Evolutionary conservation across 2,888 invertebrate genomes (phyloP), one percentile per base, ranked within the genome.

Genomic region (Bimastos eiseni): DNA sequence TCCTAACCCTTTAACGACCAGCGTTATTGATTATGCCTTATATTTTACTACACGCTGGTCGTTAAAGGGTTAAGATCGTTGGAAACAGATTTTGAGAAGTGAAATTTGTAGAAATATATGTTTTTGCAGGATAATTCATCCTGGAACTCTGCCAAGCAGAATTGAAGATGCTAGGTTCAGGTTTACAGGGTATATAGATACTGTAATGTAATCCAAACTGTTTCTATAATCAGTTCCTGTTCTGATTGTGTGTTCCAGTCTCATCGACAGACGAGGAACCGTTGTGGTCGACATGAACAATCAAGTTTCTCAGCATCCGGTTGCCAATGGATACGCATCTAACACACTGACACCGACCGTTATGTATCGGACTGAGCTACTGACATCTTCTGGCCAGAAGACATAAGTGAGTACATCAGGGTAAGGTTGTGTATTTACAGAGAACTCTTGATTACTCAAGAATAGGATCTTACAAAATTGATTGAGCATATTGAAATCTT

Each of bases 201-300:
- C 13, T 70, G n/a, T 70, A 1, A 15, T n/a, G 30, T n/a, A n/a
- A 70, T 70, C n/a, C 13, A n/a, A 70, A 70, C n/a, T 8, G 30
- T n/a, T 70, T n/a, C 0, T 6, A 41, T 6, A 6, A 17, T n/a
- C n/a, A n/a, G 17, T 70, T 70, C 70, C 70, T 8, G n/a, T n/a
- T n/a, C n/a, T 15, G 36, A 36, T 86, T 86, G 34, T 86, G 34
- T 33, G 21, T 36, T 86, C 6, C 34, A 86, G 86, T 86, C 37
- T 86, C 34, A 86, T 86, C n/a, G 86, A 86, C 86, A 86, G 86
- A 86, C 86, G 86, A 86, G 86, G 86, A 86, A 86, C 86, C 86
- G 86, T 86, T 86, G 86, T 86, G 5, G 86, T 86, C 11, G 86
- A 86, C 86, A 86, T 86, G 86, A 86, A 86, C 86, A 86, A 86